A percentile compares a stretch with the other conserved stretches of the same genome.
phyloP scores from a whole-genome alignment of 2,113 vertebrate genomes.

The Gobius niger region DNA sequence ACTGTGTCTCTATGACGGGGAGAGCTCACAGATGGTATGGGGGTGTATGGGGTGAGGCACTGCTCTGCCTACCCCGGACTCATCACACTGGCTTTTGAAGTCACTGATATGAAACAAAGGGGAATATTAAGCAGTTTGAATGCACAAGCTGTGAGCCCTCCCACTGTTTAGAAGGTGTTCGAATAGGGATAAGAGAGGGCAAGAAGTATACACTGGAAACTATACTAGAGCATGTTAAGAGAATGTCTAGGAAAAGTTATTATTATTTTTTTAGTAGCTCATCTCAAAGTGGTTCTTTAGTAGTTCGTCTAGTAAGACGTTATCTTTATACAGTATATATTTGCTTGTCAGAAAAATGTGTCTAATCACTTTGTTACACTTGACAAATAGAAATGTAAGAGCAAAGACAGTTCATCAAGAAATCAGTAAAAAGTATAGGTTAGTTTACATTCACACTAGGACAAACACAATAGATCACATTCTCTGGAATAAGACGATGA shows the following conservation, averaged over 20 bases:
- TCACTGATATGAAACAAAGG: slow-evolving; percentile 37
- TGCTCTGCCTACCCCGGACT: slow-evolving; percentile 41
- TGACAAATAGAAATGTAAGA: too few relatives aligned
- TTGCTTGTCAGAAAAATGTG: too few relatives aligned
- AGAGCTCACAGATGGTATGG: slow-evolving; percentile 61
- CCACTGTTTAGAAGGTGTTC: slow-evolving; percentile 38
- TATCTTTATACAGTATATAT: too few relatives aligned
- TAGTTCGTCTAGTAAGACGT: too few relatives aligned
- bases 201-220: slow-evolving; percentile 26
- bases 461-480: slow-evolving; percentile 34
- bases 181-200: slow-evolving; percentile 22
- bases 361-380: too few relatives aligned
- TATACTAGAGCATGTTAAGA: background rate
- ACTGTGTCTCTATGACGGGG: slow-evolving; percentile 40
- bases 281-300: too few relatives aligned
- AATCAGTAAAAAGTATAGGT: slow-evolving; percentile 3
- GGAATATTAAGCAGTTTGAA: slow-evolving; percentile 37
- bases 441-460: slow-evolving; percentile 23
- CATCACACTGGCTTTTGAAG: slow-evolving; percentile 46
- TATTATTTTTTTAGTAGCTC: too few relatives aligned
- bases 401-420: background rate
- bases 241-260: too few relatives aligned
- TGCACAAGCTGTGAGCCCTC: slow-evolving; percentile 55
- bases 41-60: slow-evolving; percentile 11
- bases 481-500: slow-evolving; percentile 43